Evolutionary conservation across 1,140 invertebrate species (phyloP).

Genomic region (Diachasma alloeum): DNA sequence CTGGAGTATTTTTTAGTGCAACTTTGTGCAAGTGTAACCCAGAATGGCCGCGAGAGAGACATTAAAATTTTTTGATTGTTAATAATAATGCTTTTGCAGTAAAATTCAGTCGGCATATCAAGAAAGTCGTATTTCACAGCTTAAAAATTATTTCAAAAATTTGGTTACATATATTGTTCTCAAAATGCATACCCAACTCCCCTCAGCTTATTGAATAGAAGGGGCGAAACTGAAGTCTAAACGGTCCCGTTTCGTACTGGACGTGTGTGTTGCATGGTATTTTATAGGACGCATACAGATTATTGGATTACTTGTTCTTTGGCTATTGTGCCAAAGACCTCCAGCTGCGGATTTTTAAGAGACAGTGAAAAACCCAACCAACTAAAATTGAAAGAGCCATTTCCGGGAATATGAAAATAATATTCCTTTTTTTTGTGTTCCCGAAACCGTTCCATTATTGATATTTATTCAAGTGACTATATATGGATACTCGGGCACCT

Average conservation of each 20-base stretch:
- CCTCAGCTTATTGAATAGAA: no score
- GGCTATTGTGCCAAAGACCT: slow-evolving; percentile 39
- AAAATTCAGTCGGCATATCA: no score
- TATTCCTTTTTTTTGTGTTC: slow-evolving; percentile 42
- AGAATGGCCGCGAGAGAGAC: no score
- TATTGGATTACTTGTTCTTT: slow-evolving; percentile 48
- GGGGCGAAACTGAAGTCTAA: background rate
- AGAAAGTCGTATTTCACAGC: no score
- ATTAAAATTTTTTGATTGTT: no score
- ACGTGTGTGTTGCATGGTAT: slow-evolving; percentile 3
- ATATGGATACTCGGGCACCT: background rate
- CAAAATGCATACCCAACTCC: no score
- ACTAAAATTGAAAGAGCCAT: background rate
- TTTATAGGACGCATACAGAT: slow-evolving; percentile 31
- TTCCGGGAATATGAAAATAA: slow-evolving; percentile 52
- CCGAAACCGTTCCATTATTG: slow-evolving; percentile 42
- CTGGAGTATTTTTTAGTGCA: no score
- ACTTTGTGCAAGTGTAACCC: no score
- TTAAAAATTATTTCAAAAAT: no score
- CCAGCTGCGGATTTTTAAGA: slow-evolving; percentile 21
- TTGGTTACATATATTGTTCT: no score
- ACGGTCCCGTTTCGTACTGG: background rate
- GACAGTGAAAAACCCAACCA: background rate
- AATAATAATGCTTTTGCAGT: no score
- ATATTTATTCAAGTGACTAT: slow-evolving; percentile 50